Percentiles rank a stretch among this genome's conserved stretches.
phyloP scores from a whole-genome alignment of 2,888 invertebrate genomes.

The Scelioninae gen. 2 region DNA sequence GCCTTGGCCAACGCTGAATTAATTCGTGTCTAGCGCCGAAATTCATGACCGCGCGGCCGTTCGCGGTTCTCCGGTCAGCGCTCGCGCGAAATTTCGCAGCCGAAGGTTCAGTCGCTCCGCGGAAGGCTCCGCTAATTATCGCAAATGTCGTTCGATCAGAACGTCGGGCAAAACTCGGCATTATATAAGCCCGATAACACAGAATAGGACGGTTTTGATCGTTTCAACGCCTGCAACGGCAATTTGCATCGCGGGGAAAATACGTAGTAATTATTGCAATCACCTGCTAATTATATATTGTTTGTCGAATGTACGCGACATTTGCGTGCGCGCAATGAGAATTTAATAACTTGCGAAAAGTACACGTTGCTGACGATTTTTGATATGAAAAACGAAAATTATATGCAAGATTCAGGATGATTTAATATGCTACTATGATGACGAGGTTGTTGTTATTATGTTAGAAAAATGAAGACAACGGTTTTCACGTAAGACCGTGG shows the following conservation, averaged over 20 bases:
- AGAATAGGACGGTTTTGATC: slow-evolving; percentile 37
- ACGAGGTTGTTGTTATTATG: too few relatives aligned
- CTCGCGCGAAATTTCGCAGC: not conserved
- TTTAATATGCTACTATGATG: slow-evolving; percentile 3
- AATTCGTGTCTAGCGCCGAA: slow-evolving; percentile 10
- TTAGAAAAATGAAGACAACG: too few relatives aligned
- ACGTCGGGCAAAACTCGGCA: slow-evolving; percentile 17
- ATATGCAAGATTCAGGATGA: slow-evolving; percentile 15
- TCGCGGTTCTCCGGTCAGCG: not conserved
- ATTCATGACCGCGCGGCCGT: not conserved
- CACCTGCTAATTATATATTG: slow-evolving; percentile 49
- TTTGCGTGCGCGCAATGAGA: slow-evolving; percentile 39
- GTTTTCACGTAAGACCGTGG: too few relatives aligned
- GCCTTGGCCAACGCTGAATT: slow-evolving; percentile 55
- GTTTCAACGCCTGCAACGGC: slow-evolving; percentile 47
- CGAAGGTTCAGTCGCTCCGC: not conserved
- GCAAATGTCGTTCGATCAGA: not conserved
- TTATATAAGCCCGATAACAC: slow-evolving; percentile 50
- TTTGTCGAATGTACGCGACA: slow-evolving; percentile 41
- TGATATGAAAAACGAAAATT: slow-evolving; percentile 20
- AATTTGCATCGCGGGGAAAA: slow-evolving; percentile 39
- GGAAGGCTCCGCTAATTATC: slow-evolving; percentile 14
- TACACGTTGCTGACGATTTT: slow-evolving; percentile 22
- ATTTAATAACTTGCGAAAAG: slow-evolving; percentile 32
- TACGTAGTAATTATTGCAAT: slow-evolving; percentile 50